Conservation (phyloP, 2,113 vertebrate species). For the Smithornis capensis region DNA sequence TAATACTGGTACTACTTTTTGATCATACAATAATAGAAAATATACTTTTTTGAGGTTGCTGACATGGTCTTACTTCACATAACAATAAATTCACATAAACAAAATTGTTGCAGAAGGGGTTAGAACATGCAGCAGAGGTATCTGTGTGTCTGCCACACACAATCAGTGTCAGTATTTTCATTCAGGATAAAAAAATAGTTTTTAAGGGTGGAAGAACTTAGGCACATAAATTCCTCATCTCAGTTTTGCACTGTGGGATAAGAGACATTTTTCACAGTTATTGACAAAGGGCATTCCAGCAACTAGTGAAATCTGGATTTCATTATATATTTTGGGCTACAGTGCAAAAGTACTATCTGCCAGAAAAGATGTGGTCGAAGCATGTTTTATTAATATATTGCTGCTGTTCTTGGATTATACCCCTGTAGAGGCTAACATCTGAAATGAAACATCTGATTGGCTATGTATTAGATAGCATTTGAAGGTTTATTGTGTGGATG, state of each 20-base stretch:
- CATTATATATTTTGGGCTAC: conserved; percentile 27
- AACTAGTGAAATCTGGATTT: conserved; percentile 51
- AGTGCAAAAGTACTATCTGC: conserved; percentile 18
- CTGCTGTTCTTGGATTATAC: conserved; percentile 61
- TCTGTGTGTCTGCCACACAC: not conserved
- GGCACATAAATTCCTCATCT: conserved; percentile 21
- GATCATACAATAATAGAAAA: not conserved
- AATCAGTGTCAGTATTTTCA: conserved; percentile 17
- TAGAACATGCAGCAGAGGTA: not conserved
- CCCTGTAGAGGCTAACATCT: conserved; percentile 15
- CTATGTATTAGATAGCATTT: not conserved
- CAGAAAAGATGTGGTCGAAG: conserved; percentile 16
- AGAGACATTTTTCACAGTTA: conserved; percentile 41
- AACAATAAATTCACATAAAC: not conserved
- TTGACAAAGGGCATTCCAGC: conserved; percentile 43
- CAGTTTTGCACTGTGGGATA: not conserved
- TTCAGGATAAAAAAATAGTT: conserved; percentile 4
- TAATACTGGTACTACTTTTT: not conserved
- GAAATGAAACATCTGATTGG: conserved; percentile 1
- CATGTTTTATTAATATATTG: conserved; percentile 57
- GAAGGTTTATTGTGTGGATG: not conserved
- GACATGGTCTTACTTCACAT: not conserved
- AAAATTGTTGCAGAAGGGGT: not conserved
- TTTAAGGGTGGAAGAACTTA: conserved; percentile 35
- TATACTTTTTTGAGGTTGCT: not conserved